Base-by-base conservation (phyloP, 2,888 invertebrate genomes). In the Maniola hyperantus region DNA sequence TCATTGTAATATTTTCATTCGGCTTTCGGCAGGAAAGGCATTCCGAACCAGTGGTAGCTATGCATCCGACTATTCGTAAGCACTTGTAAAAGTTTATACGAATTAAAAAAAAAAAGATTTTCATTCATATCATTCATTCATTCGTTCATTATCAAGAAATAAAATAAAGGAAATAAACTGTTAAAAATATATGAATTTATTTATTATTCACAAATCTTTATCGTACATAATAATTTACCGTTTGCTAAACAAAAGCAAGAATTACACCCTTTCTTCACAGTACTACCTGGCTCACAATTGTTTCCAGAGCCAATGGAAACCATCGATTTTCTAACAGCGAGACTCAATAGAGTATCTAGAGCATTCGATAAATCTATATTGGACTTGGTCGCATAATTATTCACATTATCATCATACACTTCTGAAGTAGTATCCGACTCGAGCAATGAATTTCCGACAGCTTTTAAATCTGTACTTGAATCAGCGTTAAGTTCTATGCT, bases 241-340 rank as follows among this genome's bases (percentile, higher is more conserved):
- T 85, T 88, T 44, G 79, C 82, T 72, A 88, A 71, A 70, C 89
- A 89, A 67, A 80, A 87, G 58, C 89, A 89, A 15, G 72, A 77
- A 54, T 89, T 89, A 68, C 89, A 89, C 6, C 74, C 71, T 0
- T 74, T 66, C 0, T 64, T 59, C 5, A 75, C 68, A 2, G 75
- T 76, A 0, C 72, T 58, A 0, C 87, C 88, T 0, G 84, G 84
- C 1, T 51, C 70, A 64, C 89, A 89, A 6, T 76, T 67, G 0
- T 69, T 65, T 5, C 68, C 65, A 0, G 72, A 57, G 20, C 76
- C 71, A 1, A 88, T 50, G 5, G 80, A 79, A 0, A 88, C 76
- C 82, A 82, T 82, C 0, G 83, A 81, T 66, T 82, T 87, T 44
- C 84, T 78, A 8, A 81, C 44, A 18, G 80, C 80, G 65, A 82